Base-by-base conservation (phyloP, 2,797 vertebrate species). In the Cephalopachus bancanus region DNA sequence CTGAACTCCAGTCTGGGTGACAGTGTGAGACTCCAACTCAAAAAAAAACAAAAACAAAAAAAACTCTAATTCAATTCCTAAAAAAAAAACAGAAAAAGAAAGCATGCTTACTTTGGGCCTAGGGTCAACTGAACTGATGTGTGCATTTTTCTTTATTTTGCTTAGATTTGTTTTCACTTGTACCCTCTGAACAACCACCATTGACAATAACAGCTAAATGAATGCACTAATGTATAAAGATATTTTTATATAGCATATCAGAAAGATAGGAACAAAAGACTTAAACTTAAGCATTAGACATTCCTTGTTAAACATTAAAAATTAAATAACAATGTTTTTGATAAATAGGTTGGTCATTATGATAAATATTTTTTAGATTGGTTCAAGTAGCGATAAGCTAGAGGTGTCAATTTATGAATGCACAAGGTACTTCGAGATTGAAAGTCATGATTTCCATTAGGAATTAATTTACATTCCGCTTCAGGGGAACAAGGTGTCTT, bases 381-480 rank as follows among this genome's bases (percentile, higher is more conserved):
- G 75, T 83, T 98, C 75, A 97, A 96, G 94, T 95, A 97, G 1
- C 94, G 74, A 89, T 92, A 96, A 94, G 6, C 90, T 88, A 37
- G 55, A 95, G 3, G 96, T 12, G 60, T 94, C 60, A 76, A 95
- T 53, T 90, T 93, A 49, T 44, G 85, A 92, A 92, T 67, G 92
- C 81, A 49, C 81, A 74, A 92, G 37, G 60, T 37, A 89, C 75
- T 94, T 96, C 89, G 81, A 53, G 87, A 72, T 20, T 94, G 37
- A 97, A 98, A 83, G 80, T 33, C 44, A 1, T 57, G 79, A 74
- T 96, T 96, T 98, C 92, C 59, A 81, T 91, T 95, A 96, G 91
- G 95, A 67, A 96, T 93, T 88, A 87, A 98, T 90, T 97, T 91
- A 97, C 96, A 93, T 94, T 91, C 37, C 94, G 96, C 97, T 97